phyloP scores from a whole-genome alignment of 2,888 invertebrate species.

The Perithous albicinctus region DNA sequence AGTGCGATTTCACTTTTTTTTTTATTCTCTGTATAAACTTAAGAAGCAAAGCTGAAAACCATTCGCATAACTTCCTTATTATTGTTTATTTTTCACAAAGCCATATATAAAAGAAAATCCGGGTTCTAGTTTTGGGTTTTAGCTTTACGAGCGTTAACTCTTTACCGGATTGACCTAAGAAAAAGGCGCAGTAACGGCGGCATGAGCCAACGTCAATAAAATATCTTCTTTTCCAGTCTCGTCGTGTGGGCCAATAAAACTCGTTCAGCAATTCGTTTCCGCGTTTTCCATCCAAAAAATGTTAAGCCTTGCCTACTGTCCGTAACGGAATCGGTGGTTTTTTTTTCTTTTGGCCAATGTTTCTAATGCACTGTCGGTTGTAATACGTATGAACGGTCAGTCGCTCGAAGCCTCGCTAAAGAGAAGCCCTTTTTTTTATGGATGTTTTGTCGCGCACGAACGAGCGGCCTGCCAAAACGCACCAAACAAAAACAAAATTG shows the following conservation, averaged over 20 bases:
- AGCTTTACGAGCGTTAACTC: constrained; percentile 56
- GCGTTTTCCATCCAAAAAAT: constrained; percentile 41
- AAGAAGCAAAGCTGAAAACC: too few species aligned
- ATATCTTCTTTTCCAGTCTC: constrained; percentile 24
- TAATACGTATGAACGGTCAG: constrained; percentile 54
- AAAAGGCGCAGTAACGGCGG: constrained; percentile 5
- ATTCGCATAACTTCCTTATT: too few species aligned
- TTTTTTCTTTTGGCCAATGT: constrained; percentile 72
- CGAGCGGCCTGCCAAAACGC: constrained; percentile 54
- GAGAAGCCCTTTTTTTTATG: constrained; percentile 71
- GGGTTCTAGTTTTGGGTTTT: constrained; percentile 42
- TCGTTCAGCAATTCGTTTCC: constrained; percentile 16
- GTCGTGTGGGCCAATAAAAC: constrained; percentile 56
- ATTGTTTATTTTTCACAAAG: not conserved
- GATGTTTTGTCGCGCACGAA: constrained; percentile 52
- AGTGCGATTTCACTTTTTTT: constrained; percentile 9
- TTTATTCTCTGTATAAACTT: not conserved
- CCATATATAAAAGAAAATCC: constrained; percentile 41
- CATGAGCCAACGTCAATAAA: constrained; percentile 37
- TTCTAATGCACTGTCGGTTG: constrained; percentile 54
- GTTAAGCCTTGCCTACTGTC: constrained; percentile 79
- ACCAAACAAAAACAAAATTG: constrained; percentile 66
- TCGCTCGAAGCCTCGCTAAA: constrained; percentile 28
- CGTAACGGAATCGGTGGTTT: constrained; percentile 78
- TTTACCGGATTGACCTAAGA: constrained; percentile 39